Base-by-base conservation (phyloP, 2,888 invertebrate species). In the Drosophila lutescens region DNA sequence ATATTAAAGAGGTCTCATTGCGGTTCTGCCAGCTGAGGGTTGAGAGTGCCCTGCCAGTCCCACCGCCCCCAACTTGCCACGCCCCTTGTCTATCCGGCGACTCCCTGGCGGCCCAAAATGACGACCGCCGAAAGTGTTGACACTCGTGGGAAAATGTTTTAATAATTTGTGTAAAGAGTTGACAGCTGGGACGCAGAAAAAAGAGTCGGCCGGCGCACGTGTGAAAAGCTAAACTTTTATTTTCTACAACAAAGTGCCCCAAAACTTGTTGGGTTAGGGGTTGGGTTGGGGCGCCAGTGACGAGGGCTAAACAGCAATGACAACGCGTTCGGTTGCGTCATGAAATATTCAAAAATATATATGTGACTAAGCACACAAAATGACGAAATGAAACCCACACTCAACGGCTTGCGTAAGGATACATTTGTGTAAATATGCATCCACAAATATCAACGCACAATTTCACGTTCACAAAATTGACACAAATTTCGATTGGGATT, bases 131-230 rank as follows among this genome's bases (percentile, higher is more conserved):
- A 79, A 80, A 83, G 85, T 87, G 85, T 86, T 86, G 88, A 83
- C 83, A 83, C 86, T 74, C 88, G 78, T 86, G 85, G 88, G 88
- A 87, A 86, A 86, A 87, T 83, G 83, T 76, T 86, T 87, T 83
- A 86, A 86, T 86, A 86, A 86, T 87, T 83, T 78, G 83, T 75
- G 81, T 70, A 81, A 81, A 86, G 86, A 82, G 87, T 83, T 86
- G 85, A 81, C 88, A 86, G 79, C 72, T 55, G 58, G 55, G 56
- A 60, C 67, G 55, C 34, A n/a, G 36, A 13, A 54, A 58, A 53
- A 66, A 36, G 43, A 47, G 63, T 65, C 46, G 71, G 60, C 51
- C 26, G 62, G 47, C 26, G 46, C 65, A 71, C 59, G 76, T 76
- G 82, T 79, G 70, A 80, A 75, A 73, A 63, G 57, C 61, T 55